Percentiles rank a stretch among this genome's conserved stretches.
Conservation (phyloP, 1,140 invertebrate species). For the Goniozus legneri region DNA sequence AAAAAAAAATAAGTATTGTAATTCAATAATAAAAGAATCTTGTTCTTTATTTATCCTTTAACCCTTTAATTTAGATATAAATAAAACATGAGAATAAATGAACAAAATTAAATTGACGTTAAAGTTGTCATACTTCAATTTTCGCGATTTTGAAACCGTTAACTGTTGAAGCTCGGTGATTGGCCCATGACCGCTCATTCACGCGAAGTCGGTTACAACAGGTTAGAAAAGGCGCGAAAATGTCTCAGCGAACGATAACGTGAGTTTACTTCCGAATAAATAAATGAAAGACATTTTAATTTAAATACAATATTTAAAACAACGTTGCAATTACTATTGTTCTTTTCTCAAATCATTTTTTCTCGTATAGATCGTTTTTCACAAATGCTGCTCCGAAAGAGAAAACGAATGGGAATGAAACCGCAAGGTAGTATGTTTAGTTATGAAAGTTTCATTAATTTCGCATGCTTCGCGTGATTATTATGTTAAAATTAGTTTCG, state of each 20-base stretch:
- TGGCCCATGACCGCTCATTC: too few relatives aligned
- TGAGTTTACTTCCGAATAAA: conserved; percentile 14
- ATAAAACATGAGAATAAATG: neutral
- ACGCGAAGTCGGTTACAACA: too few relatives aligned
- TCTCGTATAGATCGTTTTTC: conserved; percentile 24
- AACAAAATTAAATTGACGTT: conserved; percentile 5
- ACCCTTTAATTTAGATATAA: too few relatives aligned
- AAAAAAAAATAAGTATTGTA: conserved; percentile 37
- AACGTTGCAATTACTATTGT: neutral
- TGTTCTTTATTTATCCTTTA: too few relatives aligned
- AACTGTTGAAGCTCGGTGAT: too few relatives aligned
- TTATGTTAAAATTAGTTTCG: conserved; percentile 20
- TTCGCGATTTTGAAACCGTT: too few relatives aligned
- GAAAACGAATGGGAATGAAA: conserved; percentile 7
- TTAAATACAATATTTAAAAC: neutral
- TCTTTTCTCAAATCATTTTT: neutral
- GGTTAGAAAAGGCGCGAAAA: conserved; percentile 24
- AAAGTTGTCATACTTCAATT: conserved; percentile 1
- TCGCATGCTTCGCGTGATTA: neutral
- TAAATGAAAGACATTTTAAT: too few relatives aligned
- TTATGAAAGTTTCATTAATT: too few relatives aligned
- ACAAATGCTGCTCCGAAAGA: conserved; percentile 13
- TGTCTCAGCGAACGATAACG: conserved; percentile 39
- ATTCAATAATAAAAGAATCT: conserved; percentile 18
- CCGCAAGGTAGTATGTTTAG: conserved; percentile 20